Evolutionary conservation across 2,888 invertebrate species (phyloP).

Genomic region (Diplazon laetatorius): DNA sequence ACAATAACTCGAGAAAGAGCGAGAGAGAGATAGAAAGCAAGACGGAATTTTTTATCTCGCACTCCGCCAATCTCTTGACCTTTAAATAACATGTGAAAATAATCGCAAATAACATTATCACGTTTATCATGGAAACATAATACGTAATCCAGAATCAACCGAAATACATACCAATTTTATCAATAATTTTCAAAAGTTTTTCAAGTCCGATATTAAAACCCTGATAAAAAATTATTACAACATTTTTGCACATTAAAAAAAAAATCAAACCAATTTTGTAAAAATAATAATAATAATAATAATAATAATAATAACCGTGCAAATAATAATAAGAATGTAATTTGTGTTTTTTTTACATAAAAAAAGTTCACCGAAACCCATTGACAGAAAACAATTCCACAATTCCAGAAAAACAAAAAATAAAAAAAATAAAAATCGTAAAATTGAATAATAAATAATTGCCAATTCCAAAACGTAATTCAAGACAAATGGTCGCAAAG

Average conservation of each 20-base stretch:
- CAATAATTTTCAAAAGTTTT: neutral
- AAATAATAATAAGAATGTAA: too few relatives aligned
- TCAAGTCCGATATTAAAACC: too few relatives aligned
- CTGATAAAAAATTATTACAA: neutral
- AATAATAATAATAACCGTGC: neutral
- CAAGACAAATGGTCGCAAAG: neutral
- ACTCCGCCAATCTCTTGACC: conserved; percentile 27
- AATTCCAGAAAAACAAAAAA: too few relatives aligned
- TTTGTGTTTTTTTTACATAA: too few relatives aligned
- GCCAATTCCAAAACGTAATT: too few relatives aligned
- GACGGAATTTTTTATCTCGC: too few relatives aligned
- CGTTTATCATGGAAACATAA: too few relatives aligned
- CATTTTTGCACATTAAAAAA: neutral
- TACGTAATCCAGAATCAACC: neutral
- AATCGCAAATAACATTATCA: neutral
- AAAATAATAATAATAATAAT: neutral
- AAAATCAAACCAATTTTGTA: neutral
- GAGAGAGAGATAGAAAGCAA: too few relatives aligned
- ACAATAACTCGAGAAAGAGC: conserved; percentile 8
- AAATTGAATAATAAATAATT: too few relatives aligned
- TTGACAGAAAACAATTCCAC: too few relatives aligned
- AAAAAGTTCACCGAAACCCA: too few relatives aligned
- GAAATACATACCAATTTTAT: neutral
- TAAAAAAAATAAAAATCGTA: too few relatives aligned
- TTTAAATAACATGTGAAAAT: conserved; percentile 45